Evolutionary conservation across 1,140 invertebrate species (phyloP), one percentile per base, ranked within the genome.

Genomic region (Halotydeus destructor): DNA sequence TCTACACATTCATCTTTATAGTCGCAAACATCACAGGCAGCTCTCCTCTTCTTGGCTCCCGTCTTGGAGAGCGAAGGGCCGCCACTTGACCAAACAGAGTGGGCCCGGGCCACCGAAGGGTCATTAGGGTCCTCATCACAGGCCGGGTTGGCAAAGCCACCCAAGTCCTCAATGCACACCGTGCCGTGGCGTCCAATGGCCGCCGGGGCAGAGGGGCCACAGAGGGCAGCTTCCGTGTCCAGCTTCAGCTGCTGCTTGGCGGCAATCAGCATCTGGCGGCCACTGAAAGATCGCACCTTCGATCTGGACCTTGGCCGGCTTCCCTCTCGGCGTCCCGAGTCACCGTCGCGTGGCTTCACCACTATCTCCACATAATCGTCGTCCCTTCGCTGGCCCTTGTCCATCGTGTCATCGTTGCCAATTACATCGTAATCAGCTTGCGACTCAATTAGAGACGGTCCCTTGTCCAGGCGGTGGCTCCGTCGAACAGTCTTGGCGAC

Each of bases 161-260:
- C 33, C n/a, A 34, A 34, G n/a, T 34, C 33, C 21, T 34, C 33
- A n/a, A 34, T 34, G 14, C 14, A 34, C 14, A 34, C 33, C 6
- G 5, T 34, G 8, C 21, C 21, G 33, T 5, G 5, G 5, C 14
- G 33, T 6, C 5, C 5, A 34, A 34, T n/a, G 5, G 33, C 5
- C 14, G 14, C 33, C 14, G 14, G 14, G 14, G 5, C 21, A 34
- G 22, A 5, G 33, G 14, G 14, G 22, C n/a, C 5, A 34, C 21
- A 9, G 22, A 6, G 8, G 22, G 5, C 14, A 34, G 33, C 21
- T 6, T 5, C 5, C 14, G 5, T 34, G 33, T 34, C 14, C 21
- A 5, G 5, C 21, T 14, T 34, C 33, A 16, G 5, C 5, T 34
- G 5, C 21, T 5, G 5, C 14, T 5, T 16, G n/a, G 14, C 21